phyloP scores from a whole-genome alignment of 92 coral and sea anemone genomes.

The Actinernus sp. region DNA sequence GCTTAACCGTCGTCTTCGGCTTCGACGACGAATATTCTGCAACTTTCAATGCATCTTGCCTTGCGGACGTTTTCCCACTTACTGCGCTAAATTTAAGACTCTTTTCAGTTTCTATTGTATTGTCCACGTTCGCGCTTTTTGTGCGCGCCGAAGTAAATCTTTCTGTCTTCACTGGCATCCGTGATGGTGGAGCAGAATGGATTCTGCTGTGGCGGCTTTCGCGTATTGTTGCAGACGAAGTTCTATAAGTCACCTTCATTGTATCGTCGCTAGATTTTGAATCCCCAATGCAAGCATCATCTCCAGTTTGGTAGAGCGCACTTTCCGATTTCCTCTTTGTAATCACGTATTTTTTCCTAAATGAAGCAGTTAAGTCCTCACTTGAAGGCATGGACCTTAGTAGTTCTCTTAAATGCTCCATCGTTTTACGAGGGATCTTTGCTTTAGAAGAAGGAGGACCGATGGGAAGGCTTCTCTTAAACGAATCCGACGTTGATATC shows the following conservation, averaged over 20 bases:
- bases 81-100: background rate
- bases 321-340: background rate
- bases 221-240: background rate
- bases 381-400: slow-evolving; percentile 32
- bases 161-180: background rate
- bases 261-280: background rate
- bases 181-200: background rate
- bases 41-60: background rate
- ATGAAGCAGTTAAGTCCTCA: slow-evolving; percentile 13
- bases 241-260: no score
- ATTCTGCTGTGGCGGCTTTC: background rate
- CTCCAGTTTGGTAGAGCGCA: background rate
- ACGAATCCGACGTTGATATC: slow-evolving; percentile 44
- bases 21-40: no score
- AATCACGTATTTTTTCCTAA: background rate
- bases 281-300: background rate
- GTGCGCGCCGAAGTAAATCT: background rate
- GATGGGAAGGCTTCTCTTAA: slow-evolving; percentile 11
- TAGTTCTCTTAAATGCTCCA: slow-evolving; percentile 29
- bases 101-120: background rate
- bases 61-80: background rate
- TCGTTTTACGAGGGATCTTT: slow-evolving; percentile 39
- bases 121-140: background rate
- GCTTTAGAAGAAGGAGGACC: slow-evolving; percentile 74
- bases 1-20: no score